phyloP scores from a whole-genome alignment of 2,888 invertebrate species.

The Watsonalla binaria region DNA sequence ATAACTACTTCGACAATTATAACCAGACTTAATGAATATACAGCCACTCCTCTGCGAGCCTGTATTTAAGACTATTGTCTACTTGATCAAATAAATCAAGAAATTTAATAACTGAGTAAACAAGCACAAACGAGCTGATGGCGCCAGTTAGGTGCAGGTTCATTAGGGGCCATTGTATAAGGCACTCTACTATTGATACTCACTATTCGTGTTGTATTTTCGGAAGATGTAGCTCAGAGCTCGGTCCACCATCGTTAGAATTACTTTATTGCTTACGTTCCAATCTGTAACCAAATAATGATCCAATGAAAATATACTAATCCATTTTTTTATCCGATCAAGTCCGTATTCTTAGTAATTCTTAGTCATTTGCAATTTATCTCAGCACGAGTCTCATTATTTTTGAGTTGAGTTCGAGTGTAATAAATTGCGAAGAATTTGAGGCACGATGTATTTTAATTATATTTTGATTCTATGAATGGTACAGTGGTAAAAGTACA shows the following conservation, averaged over 20 bases:
- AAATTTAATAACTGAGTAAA: conserved; percentile 15
- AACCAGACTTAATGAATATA: not conserved
- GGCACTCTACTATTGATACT: conserved; percentile 5
- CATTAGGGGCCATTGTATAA: conserved; percentile 13
- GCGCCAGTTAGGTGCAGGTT: conserved; percentile 11
- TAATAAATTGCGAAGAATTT: too few relatives aligned
- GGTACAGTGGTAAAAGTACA: too few relatives aligned
- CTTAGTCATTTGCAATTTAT: too few relatives aligned
- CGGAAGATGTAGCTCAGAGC: conserved; percentile 39
- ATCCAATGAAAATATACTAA: too few relatives aligned
- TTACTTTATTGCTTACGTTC: conserved; percentile 43
- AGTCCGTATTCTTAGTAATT: too few relatives aligned
- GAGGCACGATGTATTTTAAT: too few relatives aligned
- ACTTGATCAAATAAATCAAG: conserved; percentile 13
- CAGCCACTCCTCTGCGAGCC: too few relatives aligned
- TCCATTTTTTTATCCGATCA: too few relatives aligned
- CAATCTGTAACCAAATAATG: conserved; percentile 45
- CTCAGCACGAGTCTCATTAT: too few relatives aligned
- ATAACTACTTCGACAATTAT: too few relatives aligned
- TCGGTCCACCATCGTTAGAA: conserved; percentile 50
- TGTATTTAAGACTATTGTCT: not conserved
- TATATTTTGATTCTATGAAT: too few relatives aligned
- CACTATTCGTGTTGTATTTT: conserved; percentile 49
- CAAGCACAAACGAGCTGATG: conserved; percentile 17
- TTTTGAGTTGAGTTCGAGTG: too few relatives aligned